These are phyloP conservation scores for Montipora cactus DNA, from an alignment of 64 coral and sea anemone species.

Conservation along the genomic window DNA sequence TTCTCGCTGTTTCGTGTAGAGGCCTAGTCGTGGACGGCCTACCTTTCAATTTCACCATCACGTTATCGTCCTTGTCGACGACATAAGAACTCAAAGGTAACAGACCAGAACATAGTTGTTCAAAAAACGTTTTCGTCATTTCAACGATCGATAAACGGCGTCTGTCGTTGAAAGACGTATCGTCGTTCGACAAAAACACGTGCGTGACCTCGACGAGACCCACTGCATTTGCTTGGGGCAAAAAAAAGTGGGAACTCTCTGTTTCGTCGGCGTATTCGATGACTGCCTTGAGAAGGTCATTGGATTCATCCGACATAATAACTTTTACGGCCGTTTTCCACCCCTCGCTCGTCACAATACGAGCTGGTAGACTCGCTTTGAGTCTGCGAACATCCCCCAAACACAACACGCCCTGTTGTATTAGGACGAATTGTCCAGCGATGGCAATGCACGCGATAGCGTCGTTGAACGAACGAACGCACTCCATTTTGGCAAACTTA, in stretches of 20 bases:
- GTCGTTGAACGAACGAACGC: not conserved
- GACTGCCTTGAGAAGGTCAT: not conserved
- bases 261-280: not conserved
- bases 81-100: not conserved
- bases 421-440: not conserved
- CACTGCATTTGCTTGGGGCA: not conserved
- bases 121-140: not conserved
- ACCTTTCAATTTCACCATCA: not conserved
- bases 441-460: not conserved
- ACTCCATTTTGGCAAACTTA: not conserved
- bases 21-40: not conserved
- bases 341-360: not conserved
- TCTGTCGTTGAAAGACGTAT: not conserved
- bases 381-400: not conserved
- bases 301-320: not conserved
- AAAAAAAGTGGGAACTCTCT: not conserved
- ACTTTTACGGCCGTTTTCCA: not conserved
- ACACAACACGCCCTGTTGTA: too few relatives aligned
- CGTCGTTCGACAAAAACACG: not conserved
- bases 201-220: not conserved
- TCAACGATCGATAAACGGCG: not conserved
- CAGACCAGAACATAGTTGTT: not conserved
- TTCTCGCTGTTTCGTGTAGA: not conserved
- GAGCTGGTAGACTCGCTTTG: not conserved
- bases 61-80: not conserved